A percentile compares a stretch with the other conserved stretches of the same genome.
phyloP scores from a whole-genome alignment of 2,113 vertebrate genomes.

The Platysternon megacephalum region DNA sequence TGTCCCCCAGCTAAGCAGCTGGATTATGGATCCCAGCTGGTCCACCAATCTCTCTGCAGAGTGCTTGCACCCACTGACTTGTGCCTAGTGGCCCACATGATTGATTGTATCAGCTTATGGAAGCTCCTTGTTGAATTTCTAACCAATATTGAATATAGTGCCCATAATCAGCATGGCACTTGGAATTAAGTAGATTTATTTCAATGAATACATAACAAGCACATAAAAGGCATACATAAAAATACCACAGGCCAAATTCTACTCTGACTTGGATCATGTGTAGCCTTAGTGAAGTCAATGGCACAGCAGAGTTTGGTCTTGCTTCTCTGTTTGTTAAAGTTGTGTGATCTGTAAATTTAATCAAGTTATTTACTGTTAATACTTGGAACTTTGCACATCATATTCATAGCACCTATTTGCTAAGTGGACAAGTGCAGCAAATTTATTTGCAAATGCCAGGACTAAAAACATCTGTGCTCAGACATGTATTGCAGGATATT shows the following conservation, averaged over 20 bases:
- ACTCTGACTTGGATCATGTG: not conserved
- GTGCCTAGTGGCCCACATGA: not conserved
- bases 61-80: not conserved
- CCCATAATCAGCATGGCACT: not conserved
- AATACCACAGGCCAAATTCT: not conserved
- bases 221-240: not conserved
- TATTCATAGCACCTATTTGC: not conserved
- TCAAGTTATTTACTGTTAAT: conserved; percentile 5
- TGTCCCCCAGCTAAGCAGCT: not conserved
- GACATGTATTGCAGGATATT: not conserved
- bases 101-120: not conserved
- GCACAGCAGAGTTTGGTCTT: not conserved
- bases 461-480: not conserved
- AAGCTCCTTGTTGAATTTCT: not conserved
- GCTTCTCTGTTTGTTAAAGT: not conserved
- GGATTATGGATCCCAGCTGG: not conserved
- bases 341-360: not conserved
- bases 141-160: not conserved
- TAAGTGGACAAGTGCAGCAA: not conserved
- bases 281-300: not conserved
- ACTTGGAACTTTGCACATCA: not conserved
- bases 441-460: not conserved
- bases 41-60: not conserved
- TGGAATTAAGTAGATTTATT: not conserved
- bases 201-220: not conserved